Conservation (phyloP, 1,140 invertebrate genomes). For the Papilio glaucus region DNA sequence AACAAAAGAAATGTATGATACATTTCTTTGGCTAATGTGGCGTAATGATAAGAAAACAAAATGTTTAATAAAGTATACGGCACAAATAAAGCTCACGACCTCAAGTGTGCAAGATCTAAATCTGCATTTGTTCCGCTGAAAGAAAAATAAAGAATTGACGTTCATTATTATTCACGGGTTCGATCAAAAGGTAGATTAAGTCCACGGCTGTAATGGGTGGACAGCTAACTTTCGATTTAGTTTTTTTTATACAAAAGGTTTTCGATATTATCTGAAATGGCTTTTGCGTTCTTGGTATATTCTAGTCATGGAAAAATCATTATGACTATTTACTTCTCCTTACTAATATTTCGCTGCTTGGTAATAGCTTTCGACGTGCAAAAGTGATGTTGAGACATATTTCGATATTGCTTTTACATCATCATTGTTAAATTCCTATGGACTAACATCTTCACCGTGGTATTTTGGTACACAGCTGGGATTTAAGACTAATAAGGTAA, state of each 20-base stretch:
- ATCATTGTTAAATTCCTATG: too few relatives aligned
- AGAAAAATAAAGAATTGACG: constrained; percentile 3
- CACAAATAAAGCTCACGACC: background rate
- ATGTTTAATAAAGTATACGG: background rate
- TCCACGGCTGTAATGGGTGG: constrained; percentile 7
- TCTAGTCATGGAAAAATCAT: background rate
- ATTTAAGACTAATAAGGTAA: too few relatives aligned
- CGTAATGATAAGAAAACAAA: background rate
- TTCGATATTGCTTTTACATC: background rate
- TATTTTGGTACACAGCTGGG: too few relatives aligned
- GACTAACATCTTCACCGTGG: too few relatives aligned
- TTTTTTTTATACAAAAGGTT: constrained; percentile 5
- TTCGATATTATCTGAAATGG: background rate
- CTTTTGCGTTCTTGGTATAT: background rate
- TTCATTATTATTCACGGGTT: constrained; percentile 12
- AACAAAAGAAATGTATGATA: background rate
- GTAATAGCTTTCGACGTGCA: background rate
- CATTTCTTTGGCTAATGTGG: background rate
- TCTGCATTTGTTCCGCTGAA: background rate
- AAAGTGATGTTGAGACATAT: background rate
- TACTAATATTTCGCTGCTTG: background rate
- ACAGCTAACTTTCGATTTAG: constrained; percentile 5
- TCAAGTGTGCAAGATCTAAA: background rate
- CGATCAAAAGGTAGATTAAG: constrained; percentile 13
- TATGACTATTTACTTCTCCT: background rate